These are phyloP conservation scores for Heterodera carotae DNA, from an alignment of 1,140 invertebrate species.

Conservation along the genomic window DNA sequence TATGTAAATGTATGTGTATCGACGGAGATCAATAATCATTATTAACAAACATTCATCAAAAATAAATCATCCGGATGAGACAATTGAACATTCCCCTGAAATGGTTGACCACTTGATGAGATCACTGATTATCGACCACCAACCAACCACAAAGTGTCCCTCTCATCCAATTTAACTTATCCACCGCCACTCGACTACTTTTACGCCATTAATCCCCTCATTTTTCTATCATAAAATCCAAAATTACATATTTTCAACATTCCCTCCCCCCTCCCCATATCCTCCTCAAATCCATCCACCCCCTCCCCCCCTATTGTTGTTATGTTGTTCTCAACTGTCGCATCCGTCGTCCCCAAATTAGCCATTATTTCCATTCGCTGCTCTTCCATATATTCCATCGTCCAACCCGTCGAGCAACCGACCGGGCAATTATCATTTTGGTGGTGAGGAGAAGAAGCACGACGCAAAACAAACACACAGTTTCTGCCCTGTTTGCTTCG, in stretches of 20 bases:
- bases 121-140: too few species aligned
- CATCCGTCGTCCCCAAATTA: conserved; percentile 17
- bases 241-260: too few species aligned
- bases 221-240: too few species aligned
- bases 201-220: too few species aligned
- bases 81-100: background rate
- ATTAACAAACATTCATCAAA: too few species aligned
- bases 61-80: too few species aligned
- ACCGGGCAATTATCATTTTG: background rate
- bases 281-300: too few species aligned
- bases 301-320: background rate
- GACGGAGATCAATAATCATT: too few species aligned
- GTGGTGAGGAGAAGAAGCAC: background rate
- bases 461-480: conserved; percentile 19
- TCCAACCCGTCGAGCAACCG: background rate
- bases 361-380: conserved; percentile 15
- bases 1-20: too few species aligned
- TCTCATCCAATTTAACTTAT: background rate
- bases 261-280: background rate
- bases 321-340: conserved; percentile 13
- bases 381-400: background rate
- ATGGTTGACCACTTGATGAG: too few species aligned
- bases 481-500: conserved; percentile 1
- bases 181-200: too few species aligned
- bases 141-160: background rate